These are phyloP conservation scores for Phrynocephalus forsythii DNA, from an alignment of 2,797 vertebrate genomes.

Conservation along the genomic window DNA sequence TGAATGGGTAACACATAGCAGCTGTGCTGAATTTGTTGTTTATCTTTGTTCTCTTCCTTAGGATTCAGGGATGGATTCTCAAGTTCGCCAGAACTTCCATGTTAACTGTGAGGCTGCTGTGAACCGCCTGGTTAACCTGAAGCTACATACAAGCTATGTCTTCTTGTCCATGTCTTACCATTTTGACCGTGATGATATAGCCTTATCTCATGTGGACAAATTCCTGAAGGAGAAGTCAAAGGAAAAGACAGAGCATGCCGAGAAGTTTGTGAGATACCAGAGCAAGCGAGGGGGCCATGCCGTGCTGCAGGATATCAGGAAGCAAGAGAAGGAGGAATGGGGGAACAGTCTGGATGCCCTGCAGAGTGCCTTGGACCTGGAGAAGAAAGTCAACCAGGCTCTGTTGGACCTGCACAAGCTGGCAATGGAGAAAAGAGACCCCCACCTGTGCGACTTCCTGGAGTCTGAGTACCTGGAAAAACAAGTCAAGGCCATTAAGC, in stretches of 20 bases:
- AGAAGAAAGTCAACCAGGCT: slow-evolving; percentile 71
- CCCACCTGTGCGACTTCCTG: slow-evolving; percentile 57
- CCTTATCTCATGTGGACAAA: slow-evolving; percentile 79
- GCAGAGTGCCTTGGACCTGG: slow-evolving; percentile 63
- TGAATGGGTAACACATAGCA: not conserved
- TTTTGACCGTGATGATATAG: slow-evolving; percentile 83
- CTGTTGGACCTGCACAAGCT: slow-evolving; percentile 73
- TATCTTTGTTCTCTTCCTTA: not conserved
- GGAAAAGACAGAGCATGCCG: slow-evolving; percentile 78
- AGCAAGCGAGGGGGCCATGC: slow-evolving; percentile 70
- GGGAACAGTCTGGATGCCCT: slow-evolving; percentile 62
- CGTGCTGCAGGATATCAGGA: slow-evolving; percentile 53
- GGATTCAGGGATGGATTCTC: slow-evolving; percentile 78
- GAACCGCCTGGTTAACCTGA: slow-evolving; percentile 85
- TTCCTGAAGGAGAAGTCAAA: slow-evolving; percentile 83
- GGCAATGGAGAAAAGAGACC: slow-evolving; percentile 60
- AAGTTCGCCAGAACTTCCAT: slow-evolving; percentile 86
- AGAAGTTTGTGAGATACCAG: slow-evolving; percentile 81
- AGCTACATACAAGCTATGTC: slow-evolving; percentile 80
- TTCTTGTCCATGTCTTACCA: slow-evolving; percentile 76
- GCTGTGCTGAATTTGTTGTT: not conserved
- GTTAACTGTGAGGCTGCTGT: slow-evolving; percentile 83
- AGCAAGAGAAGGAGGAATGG: slow-evolving; percentile 74
- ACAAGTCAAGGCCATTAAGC: slow-evolving; percentile 65
- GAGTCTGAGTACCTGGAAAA: no score